A percentile compares a stretch with the other conserved stretches of the same genome.
phyloP scores from a whole-genome alignment of 53 echinoderm and acorn worm species.

The Luidia sarsii region DNA sequence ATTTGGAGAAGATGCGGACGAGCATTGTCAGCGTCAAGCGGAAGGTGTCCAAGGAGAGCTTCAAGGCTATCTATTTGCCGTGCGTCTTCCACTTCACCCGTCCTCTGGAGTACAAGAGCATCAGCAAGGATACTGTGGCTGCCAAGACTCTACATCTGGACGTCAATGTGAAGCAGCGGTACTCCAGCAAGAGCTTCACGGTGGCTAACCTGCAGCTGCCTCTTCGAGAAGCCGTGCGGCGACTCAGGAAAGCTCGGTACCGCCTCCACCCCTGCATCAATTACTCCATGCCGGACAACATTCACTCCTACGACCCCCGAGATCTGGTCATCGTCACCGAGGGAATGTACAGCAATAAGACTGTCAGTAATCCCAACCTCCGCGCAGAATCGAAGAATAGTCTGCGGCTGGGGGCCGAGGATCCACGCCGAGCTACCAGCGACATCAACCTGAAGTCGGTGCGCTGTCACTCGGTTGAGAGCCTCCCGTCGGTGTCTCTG shows the following conservation, averaged over 20 bases:
- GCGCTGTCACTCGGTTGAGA: conserved; percentile 79
- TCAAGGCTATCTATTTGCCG: conserved; percentile 90
- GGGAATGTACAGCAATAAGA: conserved; percentile 91
- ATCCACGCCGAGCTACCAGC: conserved; percentile 70
- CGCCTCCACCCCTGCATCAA: conserved; percentile 82
- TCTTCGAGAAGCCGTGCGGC: conserved; percentile 83
- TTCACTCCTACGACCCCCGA: conserved; percentile 85
- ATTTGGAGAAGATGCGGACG: conserved; percentile 80
- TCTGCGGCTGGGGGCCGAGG: conserved; percentile 39
- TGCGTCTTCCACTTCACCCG: conserved; percentile 80
- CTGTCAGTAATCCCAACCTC: conserved; percentile 81
- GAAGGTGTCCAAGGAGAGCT: conserved; percentile 73
- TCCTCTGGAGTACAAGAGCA: conserved; percentile 87
- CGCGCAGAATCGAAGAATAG: conserved; percentile 57
- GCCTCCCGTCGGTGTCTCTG: conserved; percentile 70
- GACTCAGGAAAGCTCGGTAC: conserved; percentile 77
- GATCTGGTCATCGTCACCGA: conserved; percentile 85
- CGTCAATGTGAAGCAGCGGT: conserved; percentile 82
- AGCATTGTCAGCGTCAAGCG: conserved; percentile 79
- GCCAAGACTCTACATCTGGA: conserved; percentile 79
- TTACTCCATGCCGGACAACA: conserved; percentile 85
- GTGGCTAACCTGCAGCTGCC: conserved; percentile 86
- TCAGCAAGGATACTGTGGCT: conserved; percentile 73
- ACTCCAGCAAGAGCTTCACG: conserved; percentile 82
- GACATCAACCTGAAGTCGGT: conserved; percentile 85